Conservation (phyloP, 2,113 vertebrate genomes). For the Lepisosteus oculatus region DNA sequence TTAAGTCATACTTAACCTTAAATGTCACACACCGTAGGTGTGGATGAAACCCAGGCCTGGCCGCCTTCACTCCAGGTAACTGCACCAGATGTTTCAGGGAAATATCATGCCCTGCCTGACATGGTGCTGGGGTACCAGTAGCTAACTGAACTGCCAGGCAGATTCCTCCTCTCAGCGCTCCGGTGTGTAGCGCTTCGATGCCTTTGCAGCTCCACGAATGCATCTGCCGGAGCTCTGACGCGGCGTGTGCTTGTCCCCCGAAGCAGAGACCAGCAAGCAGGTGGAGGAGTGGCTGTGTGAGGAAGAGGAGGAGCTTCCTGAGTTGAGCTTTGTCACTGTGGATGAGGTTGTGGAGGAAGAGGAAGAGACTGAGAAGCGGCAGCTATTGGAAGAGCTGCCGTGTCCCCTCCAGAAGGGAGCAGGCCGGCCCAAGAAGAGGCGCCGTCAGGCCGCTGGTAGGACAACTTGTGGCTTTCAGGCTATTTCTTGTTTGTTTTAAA, state of each 20-base stretch:
- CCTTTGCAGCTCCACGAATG: too few relatives aligned
- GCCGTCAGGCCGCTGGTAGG: constrained; percentile 24
- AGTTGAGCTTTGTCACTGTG: constrained; percentile 77
- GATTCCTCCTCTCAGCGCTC: too few relatives aligned
- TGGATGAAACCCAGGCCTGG: too few relatives aligned
- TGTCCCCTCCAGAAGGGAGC: constrained; percentile 10
- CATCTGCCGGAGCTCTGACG: constrained; percentile 10
- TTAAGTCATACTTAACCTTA: too few relatives aligned
- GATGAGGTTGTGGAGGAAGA: constrained; percentile 79
- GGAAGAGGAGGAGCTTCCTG: constrained; percentile 53
- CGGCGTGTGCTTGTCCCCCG: constrained; percentile 25
- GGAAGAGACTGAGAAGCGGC: constrained; percentile 22
- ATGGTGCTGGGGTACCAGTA: too few relatives aligned
- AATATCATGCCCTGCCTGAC: too few relatives aligned
- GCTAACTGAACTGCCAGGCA: too few relatives aligned
- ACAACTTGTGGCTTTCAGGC: not conserved
- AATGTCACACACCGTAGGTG: too few relatives aligned
- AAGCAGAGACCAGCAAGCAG: constrained; percentile 55
- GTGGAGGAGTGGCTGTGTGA: constrained; percentile 63
- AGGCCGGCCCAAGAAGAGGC: constrained; percentile 22
- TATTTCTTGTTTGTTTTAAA: too few relatives aligned
- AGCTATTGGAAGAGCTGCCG: constrained; percentile 7
- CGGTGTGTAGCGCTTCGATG: too few relatives aligned
- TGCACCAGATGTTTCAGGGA: too few relatives aligned
- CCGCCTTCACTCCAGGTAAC: too few relatives aligned